phyloP scores from a whole-genome alignment of 2,888 invertebrate species.

The Yponomeuta cagnagella region DNA sequence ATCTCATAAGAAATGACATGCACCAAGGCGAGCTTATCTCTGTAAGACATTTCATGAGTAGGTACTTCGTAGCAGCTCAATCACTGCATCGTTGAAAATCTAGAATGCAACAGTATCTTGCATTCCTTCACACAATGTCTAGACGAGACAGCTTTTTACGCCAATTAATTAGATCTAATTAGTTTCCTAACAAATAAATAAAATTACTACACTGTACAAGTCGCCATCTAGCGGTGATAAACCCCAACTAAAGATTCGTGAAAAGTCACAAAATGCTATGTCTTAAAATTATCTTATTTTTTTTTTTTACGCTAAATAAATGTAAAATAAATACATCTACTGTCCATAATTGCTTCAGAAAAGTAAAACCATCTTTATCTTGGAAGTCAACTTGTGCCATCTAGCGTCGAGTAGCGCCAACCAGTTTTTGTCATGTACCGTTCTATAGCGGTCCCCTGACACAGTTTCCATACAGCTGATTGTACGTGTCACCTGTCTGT shows the following conservation, averaged over 20 bases:
- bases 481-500: conserved; percentile 34
- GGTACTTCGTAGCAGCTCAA: too few relatives aligned
- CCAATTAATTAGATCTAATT: background rate
- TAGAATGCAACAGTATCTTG: background rate
- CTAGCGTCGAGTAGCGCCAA: conserved; percentile 48
- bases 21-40: too few relatives aligned
- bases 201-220: background rate
- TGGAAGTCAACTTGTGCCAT: conserved; percentile 31
- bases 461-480: conserved; percentile 65
- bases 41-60: too few relatives aligned
- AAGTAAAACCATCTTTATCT: conserved; percentile 20
- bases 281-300: too few relatives aligned
- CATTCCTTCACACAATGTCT: background rate
- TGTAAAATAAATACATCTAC: too few relatives aligned
- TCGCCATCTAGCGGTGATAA: background rate
- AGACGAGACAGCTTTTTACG: background rate
- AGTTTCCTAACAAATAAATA: background rate
- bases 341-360: background rate
- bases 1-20: too few relatives aligned
- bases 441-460: conserved; percentile 54
- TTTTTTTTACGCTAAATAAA: too few relatives aligned
- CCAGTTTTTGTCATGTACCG: conserved; percentile 21
- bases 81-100: background rate
- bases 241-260: background rate
- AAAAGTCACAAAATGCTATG: too few relatives aligned